Evolutionary conservation across 2,797 vertebrate genomes (phyloP), one percentile per base, ranked within the genome.

Genomic region (Cossypha polioptera): DNA sequence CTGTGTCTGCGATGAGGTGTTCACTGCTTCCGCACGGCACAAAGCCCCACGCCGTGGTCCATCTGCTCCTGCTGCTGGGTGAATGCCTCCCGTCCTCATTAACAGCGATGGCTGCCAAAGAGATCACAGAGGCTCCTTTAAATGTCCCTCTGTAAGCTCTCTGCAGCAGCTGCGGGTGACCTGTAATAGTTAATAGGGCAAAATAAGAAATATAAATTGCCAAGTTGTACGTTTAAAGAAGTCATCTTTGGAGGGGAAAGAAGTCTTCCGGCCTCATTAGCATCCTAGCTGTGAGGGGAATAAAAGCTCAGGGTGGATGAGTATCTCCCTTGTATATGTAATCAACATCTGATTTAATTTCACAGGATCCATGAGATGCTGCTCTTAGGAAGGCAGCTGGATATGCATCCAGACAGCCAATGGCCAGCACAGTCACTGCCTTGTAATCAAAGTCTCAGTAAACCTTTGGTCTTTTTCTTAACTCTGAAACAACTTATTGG

Each of bases 201-300:
- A 88, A 92, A 87, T 62, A 85, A 93, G 74, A 62, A 77, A 86
- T 89, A 68, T 42, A 68, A 90, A 95, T 90, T 25, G 85, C 65
- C 53, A n/a, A 71, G 71, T 57, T 91, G 88, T 63, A 9, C 45
- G 16, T 73, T 93, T 87, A 92, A 79, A 89, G 93, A 53, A 85
- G 86, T 86, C 1, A 3, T 76, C 58, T 88, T 81, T 43, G 67
- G 63, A 79, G 47, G 29, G 51, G 67, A 62, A 66, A 54, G 33
- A 76, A 48, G 67, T 74, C 90, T 95, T 95, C 94, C 81, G 86
- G 90, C 61, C 92, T 95, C 86, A 85, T 95, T 95, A 87, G 54
- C 68, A 79, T 94, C 86, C 75, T 36, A 5, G 84, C 62, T 79
- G 69, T 78, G 88, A 86, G 76, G 13, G 65, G 82, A 76, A 90